Conservation (phyloP, 2,113 vertebrate genomes). For the Danionella cerebrum region DNA sequence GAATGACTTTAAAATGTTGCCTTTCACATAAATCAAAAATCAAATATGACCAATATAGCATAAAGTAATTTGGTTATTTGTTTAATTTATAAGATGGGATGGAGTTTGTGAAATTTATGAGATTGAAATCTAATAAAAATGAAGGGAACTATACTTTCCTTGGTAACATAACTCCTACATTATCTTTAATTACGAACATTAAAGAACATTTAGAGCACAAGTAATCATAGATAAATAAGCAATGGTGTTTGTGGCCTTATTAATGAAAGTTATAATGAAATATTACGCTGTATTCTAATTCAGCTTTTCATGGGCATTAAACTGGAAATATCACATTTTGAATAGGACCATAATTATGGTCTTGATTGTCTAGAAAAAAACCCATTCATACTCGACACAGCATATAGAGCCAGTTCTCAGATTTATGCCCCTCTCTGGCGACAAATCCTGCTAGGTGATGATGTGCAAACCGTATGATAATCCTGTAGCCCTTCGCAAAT, state of each 20-base stretch:
- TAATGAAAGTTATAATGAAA: background rate
- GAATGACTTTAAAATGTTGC: background rate
- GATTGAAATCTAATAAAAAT: background rate
- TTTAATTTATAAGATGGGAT: background rate
- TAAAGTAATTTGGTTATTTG: background rate
- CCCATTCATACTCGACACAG: constrained; percentile 12
- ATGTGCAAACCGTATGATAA: background rate
- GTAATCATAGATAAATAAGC: background rate
- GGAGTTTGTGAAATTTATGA: background rate
- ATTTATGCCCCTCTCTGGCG: background rate
- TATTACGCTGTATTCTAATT: background rate
- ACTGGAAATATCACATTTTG: background rate
- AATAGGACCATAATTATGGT: background rate
- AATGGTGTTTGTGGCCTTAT: background rate
- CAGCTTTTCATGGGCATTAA: background rate
- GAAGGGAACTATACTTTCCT: background rate
- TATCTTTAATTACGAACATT: background rate
- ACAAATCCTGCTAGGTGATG: background rate
- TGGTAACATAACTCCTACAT: background rate
- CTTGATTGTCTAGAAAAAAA: background rate
- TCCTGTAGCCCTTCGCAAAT: too few relatives aligned
- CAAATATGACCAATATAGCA: background rate
- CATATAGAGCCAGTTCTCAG: background rate
- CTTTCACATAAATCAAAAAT: background rate
- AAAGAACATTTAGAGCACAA: background rate